Base-by-base conservation (phyloP, 2,888 invertebrate species). In the Erpobdella octoculata region DNA sequence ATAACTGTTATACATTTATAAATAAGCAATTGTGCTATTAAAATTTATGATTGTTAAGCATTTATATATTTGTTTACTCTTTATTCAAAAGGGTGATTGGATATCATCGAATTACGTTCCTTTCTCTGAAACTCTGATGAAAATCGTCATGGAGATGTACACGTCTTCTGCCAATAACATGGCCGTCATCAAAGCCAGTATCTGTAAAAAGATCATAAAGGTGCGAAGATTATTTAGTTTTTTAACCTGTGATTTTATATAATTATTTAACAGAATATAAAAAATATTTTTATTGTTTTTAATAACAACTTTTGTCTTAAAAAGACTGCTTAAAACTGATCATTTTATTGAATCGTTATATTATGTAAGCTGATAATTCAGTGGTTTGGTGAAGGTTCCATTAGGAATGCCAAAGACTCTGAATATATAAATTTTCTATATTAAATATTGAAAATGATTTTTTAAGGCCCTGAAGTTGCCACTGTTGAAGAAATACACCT, bases 31-130 rank as follows among this genome's bases (percentile, higher is more conserved):
- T n/a, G n/a, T n/a, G n/a, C n/a, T n/a, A n/a, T n/a, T n/a, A n/a
- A n/a, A n/a, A n/a, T n/a, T n/a, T n/a, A n/a, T n/a, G n/a, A n/a
- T n/a, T n/a, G n/a, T n/a, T n/a, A n/a, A n/a, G n/a, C n/a, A n/a
- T n/a, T n/a, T n/a, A n/a, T n/a, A n/a, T 46, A 18, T 15, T 15
- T 46, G 46, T 15, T 62, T 36, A 12, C n/a, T 9, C 9, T 33
- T 12, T 48, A 9, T 33, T 1, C 18, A 41, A n/a, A 41, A 89
- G 81, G 86, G 88, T 62, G 90, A 90, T 80, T 89, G 89, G 87
- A 87, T 90, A 58, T 74, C 89, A 73, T 89, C 90, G 87, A 91
- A 90, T 83, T 90, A 89, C 80, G 89, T 92, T 78, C 90, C 91
- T 59, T 92, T 92, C 83, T 91, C 91, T 41, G 92, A 92, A 81